A percentile compares a stretch with the other conserved stretches of the same genome.
These are phyloP conservation scores for Syndactyla subalaris DNA, from an alignment of 2,797 vertebrate genomes.

Conservation along the genomic window DNA sequence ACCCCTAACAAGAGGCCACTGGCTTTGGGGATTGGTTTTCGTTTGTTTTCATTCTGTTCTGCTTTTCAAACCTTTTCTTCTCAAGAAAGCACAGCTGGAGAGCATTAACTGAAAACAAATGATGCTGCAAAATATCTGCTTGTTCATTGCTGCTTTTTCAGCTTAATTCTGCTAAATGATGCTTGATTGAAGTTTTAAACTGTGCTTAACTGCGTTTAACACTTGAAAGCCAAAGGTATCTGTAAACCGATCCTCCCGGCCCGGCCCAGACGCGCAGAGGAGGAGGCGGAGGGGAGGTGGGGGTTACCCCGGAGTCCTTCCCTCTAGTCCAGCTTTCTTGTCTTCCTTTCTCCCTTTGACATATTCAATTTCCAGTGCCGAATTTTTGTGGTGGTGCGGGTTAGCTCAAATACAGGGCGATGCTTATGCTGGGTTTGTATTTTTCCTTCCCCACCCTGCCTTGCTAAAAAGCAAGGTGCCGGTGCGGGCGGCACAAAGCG, in stretches of 20 bases:
- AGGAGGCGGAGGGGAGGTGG: not conserved
- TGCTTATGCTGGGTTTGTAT: not conserved
- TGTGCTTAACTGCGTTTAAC: not conserved
- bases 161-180: not conserved
- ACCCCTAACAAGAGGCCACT: not conserved
- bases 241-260: not conserved
- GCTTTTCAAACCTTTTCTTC: not conserved
- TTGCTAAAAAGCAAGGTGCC: not conserved
- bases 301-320: not conserved
- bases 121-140: slow-evolving; percentile 13
- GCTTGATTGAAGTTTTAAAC: not conserved
- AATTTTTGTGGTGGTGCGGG: not conserved
- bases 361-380: not conserved
- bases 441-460: not conserved
- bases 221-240: not conserved
- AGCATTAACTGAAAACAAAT: slow-evolving; percentile 26
- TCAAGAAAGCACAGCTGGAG: slow-evolving; percentile 20
- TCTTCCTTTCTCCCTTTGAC: not conserved
- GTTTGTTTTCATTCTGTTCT: slow-evolving; percentile 24
- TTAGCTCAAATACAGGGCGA: not conserved
- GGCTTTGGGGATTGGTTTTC: not conserved
- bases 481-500: not conserved
- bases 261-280: not conserved
- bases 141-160: slow-evolving; percentile 9
- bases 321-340: not conserved